Evolutionary conservation across 2,888 invertebrate species (phyloP).

Genomic region (Pegoplata infirma): DNA sequence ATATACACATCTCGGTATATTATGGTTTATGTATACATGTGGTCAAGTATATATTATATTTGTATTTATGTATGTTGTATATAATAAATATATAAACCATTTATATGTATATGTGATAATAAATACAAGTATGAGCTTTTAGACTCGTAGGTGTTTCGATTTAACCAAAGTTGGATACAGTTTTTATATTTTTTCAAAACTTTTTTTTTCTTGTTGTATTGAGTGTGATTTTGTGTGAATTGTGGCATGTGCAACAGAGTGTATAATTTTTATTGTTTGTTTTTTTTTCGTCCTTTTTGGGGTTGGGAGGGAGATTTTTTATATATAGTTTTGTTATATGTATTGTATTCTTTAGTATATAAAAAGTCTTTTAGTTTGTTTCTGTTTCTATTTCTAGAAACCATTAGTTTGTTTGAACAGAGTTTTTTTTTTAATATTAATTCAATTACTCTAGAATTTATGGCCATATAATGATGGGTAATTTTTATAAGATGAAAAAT

Average conservation of each 20-base stretch:
- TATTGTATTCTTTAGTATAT: no score
- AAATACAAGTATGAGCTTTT: slow-evolving; percentile 18
- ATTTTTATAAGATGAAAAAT: slow-evolving; percentile 51
- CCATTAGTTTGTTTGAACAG: slow-evolving; percentile 36
- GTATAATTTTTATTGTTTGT: slow-evolving; percentile 65
- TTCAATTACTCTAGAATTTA: slow-evolving; percentile 62
- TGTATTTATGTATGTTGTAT: slow-evolving; percentile 9
- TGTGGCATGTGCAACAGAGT: slow-evolving; percentile 67
- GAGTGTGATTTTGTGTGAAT: slow-evolving; percentile 66
- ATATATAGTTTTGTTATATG: no score
- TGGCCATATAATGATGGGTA: slow-evolving; percentile 56
- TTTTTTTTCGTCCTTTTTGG: not conserved
- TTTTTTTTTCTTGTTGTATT: slow-evolving; percentile 30
- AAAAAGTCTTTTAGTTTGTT: slow-evolving; percentile 19
- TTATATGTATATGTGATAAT: slow-evolving; percentile 18
- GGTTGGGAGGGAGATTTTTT: slow-evolving; percentile 38
- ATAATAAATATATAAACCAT: slow-evolving; percentile 32
- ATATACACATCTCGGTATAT: not conserved
- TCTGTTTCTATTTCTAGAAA: slow-evolving; percentile 7
- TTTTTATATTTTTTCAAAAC: slow-evolving; percentile 14
- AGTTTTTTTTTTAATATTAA: slow-evolving; percentile 43
- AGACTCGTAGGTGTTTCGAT: slow-evolving; percentile 44
- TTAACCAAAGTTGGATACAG: slow-evolving; percentile 16
- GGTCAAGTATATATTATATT: slow-evolving; percentile 51
- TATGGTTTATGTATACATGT: slow-evolving; percentile 17